phyloP scores from a whole-genome alignment of 2,797 vertebrate genomes.

The Channallabes apus region DNA sequence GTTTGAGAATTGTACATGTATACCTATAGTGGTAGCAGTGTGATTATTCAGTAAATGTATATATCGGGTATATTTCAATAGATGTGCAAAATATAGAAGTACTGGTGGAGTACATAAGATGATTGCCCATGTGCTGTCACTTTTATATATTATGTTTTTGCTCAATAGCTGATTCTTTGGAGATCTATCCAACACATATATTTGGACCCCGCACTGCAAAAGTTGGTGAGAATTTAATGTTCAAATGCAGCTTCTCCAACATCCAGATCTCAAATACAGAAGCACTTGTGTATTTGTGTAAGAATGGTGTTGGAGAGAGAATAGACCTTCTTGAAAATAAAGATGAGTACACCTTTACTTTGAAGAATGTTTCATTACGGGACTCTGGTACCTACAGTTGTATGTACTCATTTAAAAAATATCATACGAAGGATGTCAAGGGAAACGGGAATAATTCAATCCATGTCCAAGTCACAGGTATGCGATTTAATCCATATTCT shows the following conservation, averaged over 20 bases:
- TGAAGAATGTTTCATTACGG: constrained; percentile 1
- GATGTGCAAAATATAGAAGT: background rate
- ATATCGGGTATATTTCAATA: background rate
- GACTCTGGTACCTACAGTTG: constrained; percentile 35
- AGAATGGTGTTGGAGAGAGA: constrained; percentile 14
- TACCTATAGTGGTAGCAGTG: background rate
- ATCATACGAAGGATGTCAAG: background rate
- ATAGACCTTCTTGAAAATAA: background rate
- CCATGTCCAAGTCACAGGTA: constrained; percentile 1
- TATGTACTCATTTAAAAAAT: background rate
- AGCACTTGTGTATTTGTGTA: constrained; percentile 17
- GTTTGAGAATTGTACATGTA: background rate
- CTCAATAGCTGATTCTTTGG: background rate
- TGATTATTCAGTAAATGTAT: background rate
- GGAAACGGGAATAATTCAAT: background rate
- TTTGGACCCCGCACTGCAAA: background rate
- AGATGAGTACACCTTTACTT: background rate
- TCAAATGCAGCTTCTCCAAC: background rate
- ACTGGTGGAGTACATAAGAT: background rate
- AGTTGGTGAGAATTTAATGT: background rate
- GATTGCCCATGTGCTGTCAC: background rate
- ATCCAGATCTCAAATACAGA: background rate
- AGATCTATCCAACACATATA: background rate
- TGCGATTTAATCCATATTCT: background rate
- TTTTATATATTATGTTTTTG: background rate